phyloP scores from a whole-genome alignment of 2,797 vertebrate genomes.

The Mareca strepera region DNA sequence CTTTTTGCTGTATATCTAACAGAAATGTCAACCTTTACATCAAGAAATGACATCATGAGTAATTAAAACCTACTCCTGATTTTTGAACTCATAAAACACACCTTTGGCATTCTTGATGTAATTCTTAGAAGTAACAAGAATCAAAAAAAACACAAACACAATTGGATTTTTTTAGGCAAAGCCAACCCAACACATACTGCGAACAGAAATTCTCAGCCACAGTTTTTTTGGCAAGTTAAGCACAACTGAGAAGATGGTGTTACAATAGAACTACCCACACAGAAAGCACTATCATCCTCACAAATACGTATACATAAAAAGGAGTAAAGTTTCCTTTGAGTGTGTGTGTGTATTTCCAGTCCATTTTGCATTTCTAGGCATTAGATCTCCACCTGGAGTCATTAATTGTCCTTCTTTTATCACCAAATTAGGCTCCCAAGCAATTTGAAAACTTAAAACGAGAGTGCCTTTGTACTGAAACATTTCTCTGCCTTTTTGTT shows the following conservation, averaged over 20 bases:
- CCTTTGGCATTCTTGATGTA: neutral
- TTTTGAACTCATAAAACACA: neutral
- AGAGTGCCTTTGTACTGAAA: neutral
- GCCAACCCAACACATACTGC: neutral
- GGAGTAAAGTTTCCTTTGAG: neutral
- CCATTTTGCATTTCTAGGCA: neutral
- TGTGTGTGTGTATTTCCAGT: neutral
- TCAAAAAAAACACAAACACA: neutral
- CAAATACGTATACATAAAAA: neutral
- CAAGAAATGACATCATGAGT: neutral
- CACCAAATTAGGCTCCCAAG: neutral
- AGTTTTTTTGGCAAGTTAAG: neutral
- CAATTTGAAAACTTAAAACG: neutral
- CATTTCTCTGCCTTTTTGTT: neutral
- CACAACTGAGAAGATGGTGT: neutral
- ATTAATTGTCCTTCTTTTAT: neutral
- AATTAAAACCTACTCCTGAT: neutral
- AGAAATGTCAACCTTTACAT: neutral
- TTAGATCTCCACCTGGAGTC: neutral
- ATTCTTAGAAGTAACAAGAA: neutral
- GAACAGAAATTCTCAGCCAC: neutral
- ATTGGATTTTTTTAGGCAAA: neutral
- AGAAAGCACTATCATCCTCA: neutral
- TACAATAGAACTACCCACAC: neutral
- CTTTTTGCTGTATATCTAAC: neutral